Evolutionary conservation across 2,113 vertebrate genomes (phyloP), one percentile per base, ranked within the genome.

Genomic region (Hippocampus barbouri): DNA sequence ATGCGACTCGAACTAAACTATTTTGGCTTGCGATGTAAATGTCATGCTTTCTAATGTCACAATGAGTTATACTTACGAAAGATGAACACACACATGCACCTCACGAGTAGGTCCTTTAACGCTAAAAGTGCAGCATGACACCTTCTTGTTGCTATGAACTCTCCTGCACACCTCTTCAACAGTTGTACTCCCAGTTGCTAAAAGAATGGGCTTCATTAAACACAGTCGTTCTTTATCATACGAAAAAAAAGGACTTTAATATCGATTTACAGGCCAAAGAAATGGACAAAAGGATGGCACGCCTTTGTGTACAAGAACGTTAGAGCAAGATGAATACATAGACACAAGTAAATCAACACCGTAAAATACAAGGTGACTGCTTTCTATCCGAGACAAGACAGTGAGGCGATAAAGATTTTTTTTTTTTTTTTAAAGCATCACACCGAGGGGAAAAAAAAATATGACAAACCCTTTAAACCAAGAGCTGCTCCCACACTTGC

Each of bases 191-290:
- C 79, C 83, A 69, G 70, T n/a, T 74, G 66, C 62, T 68, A 54
- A 67, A 76, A 15, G 2, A 74, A 78, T 71, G 23, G 34, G n/a
- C 64, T 77, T 86, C 77, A 85, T 73, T 71, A 56, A 83, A 86
- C 77, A 74, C 72, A 86, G 80, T 89, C 87, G 89, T 87, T 89
- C 74, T 88, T 82, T 88, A 89, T 72, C 84, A 71, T 89, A 90
- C 83, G 86, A 65, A 77, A 75, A 71, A 70, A 82, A 56, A 20
- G 0, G 54, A 79, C 71, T 79, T 82, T 78, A 86, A 85, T 90
- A 43, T 90, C 81, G 78, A 76, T 86, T 85, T 84, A 85, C 68
- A 77, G 78, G 79, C 25, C 43, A 64, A 66, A 71, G 74, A 77
- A 79, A 77, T 41, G 66, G 67, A 79, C 65, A 68, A 79, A 72